Conservation (phyloP, 2,888 invertebrate genomes). For the Hofmannophila pseudospretella region DNA sequence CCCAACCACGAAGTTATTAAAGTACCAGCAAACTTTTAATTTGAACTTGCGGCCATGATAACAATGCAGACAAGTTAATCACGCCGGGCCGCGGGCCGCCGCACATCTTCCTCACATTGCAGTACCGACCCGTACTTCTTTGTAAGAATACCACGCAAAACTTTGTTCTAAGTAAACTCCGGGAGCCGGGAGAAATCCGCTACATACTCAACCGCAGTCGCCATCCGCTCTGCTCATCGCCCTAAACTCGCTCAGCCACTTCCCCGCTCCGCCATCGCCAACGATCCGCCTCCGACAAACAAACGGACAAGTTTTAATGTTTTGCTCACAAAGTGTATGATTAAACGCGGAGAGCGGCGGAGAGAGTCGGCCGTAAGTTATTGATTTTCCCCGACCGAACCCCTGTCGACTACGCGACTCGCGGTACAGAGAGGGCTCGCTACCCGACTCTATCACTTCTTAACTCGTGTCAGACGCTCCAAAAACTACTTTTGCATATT, state of each 20-base stretch:
- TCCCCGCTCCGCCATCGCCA: constrained; percentile 40
- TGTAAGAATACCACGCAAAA: constrained; percentile 73
- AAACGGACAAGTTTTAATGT: constrained; percentile 78
- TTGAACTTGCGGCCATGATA: constrained; percentile 57
- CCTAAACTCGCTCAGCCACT: constrained; percentile 31
- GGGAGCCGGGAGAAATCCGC: constrained; percentile 39
- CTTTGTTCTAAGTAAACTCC: constrained; percentile 73
- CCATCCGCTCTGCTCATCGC: constrained; percentile 40
- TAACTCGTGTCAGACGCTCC: constrained; percentile 36
- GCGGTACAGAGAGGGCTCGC: constrained; percentile 48
- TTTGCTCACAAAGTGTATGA: constrained; percentile 79
- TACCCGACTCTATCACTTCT: constrained; percentile 44
- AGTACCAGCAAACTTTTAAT: constrained; percentile 59
- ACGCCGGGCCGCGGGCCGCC: constrained; percentile 37
- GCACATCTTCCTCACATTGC: constrained; percentile 66
- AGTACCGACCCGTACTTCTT: constrained; percentile 72
- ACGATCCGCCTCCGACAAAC: constrained; percentile 69
- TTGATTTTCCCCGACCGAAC: constrained; percentile 77
- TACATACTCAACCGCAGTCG: constrained; percentile 32
- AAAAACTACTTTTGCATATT: constrained; percentile 45
- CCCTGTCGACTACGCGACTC: constrained; percentile 69
- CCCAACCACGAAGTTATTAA: constrained; percentile 48
- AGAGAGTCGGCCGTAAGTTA: constrained; percentile 78
- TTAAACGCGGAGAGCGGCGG: constrained; percentile 77
- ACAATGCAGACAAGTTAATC: constrained; percentile 65